These are phyloP conservation scores for Pygoscelis antarcticus DNA, from an alignment of 2,113 vertebrate species.

Conservation along the genomic window DNA sequence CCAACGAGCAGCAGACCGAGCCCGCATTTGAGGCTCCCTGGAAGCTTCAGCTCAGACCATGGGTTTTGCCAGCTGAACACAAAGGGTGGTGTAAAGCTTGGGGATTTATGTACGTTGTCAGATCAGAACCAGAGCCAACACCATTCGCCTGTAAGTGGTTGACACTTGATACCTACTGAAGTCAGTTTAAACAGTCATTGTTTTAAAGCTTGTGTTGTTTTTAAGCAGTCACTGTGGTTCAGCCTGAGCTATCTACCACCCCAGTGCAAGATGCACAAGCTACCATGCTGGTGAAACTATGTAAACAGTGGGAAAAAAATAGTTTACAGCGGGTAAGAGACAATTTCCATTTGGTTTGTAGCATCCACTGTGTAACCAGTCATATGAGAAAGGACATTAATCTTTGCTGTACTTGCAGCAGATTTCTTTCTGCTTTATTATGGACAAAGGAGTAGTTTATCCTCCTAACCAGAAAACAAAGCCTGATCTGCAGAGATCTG, in stretches of 20 bases:
- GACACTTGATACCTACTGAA: slow-evolving; percentile 48
- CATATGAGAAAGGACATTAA: background rate
- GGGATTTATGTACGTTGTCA: background rate
- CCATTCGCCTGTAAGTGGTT: background rate
- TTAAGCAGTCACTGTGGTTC: background rate
- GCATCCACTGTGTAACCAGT: background rate
- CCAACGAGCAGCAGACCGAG: background rate
- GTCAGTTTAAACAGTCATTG: slow-evolving; percentile 28
- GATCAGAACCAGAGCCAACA: slow-evolving; percentile 22
- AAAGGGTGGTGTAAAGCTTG: background rate
- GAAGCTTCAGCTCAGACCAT: background rate
- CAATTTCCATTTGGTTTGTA: background rate
- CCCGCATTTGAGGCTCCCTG: background rate
- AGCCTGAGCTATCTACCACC: background rate
- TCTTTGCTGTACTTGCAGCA: background rate
- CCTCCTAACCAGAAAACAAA: slow-evolving; percentile 21
- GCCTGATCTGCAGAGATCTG: slow-evolving; percentile 45
- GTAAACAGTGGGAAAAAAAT: background rate
- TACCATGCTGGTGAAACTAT: background rate
- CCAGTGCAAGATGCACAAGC: background rate
- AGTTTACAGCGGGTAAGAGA: background rate
- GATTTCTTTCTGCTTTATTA: background rate
- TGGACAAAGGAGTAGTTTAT: background rate
- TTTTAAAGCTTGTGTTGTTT: slow-evolving; percentile 34
- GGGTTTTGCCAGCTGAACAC: background rate